A percentile compares a stretch with the other conserved stretches of the same genome.
These are phyloP conservation scores for Strix uralensis DNA, from an alignment of 2,113 vertebrate genomes.

Conservation along the genomic window DNA sequence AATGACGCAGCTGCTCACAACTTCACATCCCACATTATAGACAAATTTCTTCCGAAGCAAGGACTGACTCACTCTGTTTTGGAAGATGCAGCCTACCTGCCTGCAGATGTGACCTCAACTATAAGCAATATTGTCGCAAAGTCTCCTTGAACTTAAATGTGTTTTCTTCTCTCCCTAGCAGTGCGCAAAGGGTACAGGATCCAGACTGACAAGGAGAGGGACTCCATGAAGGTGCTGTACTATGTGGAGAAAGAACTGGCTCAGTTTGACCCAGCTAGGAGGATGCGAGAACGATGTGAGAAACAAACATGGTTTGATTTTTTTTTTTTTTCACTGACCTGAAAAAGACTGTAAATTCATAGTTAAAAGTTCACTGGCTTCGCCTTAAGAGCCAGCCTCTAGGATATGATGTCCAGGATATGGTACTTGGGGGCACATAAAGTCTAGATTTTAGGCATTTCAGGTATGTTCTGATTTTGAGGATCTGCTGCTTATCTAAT, in stretches of 20 bases:
- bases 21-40: not conserved
- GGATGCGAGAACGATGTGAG: constrained; percentile 90
- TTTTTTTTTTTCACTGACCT: not conserved
- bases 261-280: constrained; percentile 84
- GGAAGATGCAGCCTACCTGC: constrained; percentile 6
- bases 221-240: constrained; percentile 93
- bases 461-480: not conserved
- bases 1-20: not conserved
- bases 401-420: not conserved
- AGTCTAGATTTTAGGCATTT: not conserved
- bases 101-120: not conserved
- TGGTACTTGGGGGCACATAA: not conserved
- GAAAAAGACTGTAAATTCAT: not conserved
- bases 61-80: constrained; percentile 34
- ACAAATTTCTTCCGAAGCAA: not conserved
- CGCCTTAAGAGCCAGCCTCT: not conserved
- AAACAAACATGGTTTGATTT: not conserved
- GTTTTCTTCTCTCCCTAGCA: constrained; percentile 50
- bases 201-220: constrained; percentile 87
- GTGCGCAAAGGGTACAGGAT: constrained; percentile 90
- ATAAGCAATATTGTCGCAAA: not conserved
- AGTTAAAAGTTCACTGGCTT: not conserved
- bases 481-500: not conserved
- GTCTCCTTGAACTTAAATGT: not conserved
- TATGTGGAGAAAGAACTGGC: constrained; percentile 92